phyloP scores from a whole-genome alignment of 1,140 invertebrate genomes.

The Parasteatoda tepidariorum region DNA sequence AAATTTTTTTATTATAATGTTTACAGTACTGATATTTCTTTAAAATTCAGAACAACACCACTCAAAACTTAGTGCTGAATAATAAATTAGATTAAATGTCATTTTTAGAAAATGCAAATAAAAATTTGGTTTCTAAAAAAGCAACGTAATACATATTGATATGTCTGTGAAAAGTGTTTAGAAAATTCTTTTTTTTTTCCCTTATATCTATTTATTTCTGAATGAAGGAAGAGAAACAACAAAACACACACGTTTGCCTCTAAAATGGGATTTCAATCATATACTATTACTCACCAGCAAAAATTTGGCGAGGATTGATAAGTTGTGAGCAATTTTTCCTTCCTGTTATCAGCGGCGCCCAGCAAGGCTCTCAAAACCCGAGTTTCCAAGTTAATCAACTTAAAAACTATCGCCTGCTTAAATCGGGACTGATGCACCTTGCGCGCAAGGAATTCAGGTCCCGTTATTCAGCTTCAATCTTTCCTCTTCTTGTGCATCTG shows the following conservation, averaged over 20 bases:
- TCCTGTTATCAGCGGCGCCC: conserved; percentile 32
- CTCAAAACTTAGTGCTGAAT: neutral
- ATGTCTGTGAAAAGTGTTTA: too few species aligned
- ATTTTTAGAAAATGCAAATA: neutral
- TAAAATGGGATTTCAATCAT: conserved; percentile 2
- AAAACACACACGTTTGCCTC: neutral
- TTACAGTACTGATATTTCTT: too few species aligned
- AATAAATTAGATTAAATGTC: neutral
- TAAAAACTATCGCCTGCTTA: conserved; percentile 38
- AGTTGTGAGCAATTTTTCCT: conserved; percentile 33
- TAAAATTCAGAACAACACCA: too few species aligned
- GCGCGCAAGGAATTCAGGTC: conserved; percentile 21
- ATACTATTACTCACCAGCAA: conserved; percentile 44
- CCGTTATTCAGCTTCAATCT: conserved; percentile 58
- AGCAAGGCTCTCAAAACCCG: conserved; percentile 34
- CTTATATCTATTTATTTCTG: neutral
- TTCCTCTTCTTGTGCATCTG: conserved; percentile 51
- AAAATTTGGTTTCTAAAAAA: too few species aligned
- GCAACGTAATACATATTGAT: too few species aligned
- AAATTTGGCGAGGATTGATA: conserved; percentile 40
- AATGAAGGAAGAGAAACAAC: neutral
- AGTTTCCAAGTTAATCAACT: conserved; percentile 51
- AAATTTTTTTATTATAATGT: too few species aligned
- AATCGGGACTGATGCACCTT: conserved; percentile 42
- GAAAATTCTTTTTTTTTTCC: too few species aligned